Evolutionary conservation across 1,140 invertebrate species (phyloP), one percentile per base, ranked within the genome.

Genomic region (Solenopsis invicta): DNA sequence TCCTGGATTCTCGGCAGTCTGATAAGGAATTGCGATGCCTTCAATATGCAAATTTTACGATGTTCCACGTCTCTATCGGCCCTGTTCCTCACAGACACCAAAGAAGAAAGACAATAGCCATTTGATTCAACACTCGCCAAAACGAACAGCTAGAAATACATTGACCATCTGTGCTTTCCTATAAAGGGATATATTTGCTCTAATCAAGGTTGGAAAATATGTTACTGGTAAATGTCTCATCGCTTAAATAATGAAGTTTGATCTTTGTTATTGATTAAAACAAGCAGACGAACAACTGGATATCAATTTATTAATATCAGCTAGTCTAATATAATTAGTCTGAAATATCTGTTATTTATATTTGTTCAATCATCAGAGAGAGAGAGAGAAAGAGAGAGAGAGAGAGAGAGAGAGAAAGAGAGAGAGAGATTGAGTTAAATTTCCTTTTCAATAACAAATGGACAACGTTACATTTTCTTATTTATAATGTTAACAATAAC

Each of bases 31-130:
- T 59, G 87, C 66, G 75, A 74, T 48, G 64, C 18, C 50, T 87
- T 81, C 87, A 86, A 87, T 88, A 88, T 88, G 87, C 74, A 88
- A 88, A 88, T 88, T 88, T 87, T 56, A 88, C 54, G 45, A 64
- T 59, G 59, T 87, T 69, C 29, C 8, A 45, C 54, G 29, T 2
- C 54, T 48, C 77, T 62, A 86, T 77, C 54, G 50, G 16, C 37
- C 29, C 1, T 80, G 64, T 50, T 88, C 24, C 21, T 10, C 24
- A 45, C 64, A 50, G 69, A 81, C 34, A 52, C 21, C 34, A n/a
- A 0, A 59, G 12, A 48, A 67, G 12, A 56, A 48, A 48, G 16
- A 34, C 45, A 34, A 41, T 45, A 50, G 48, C 52, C 12, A 64
- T 34, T 12, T 24, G 18, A 37, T 78, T 69, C 34, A 6, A 64